Evolutionary conservation across 2,797 vertebrate genomes (phyloP).

Genomic region (Parotocinclus haroldoi): DNA sequence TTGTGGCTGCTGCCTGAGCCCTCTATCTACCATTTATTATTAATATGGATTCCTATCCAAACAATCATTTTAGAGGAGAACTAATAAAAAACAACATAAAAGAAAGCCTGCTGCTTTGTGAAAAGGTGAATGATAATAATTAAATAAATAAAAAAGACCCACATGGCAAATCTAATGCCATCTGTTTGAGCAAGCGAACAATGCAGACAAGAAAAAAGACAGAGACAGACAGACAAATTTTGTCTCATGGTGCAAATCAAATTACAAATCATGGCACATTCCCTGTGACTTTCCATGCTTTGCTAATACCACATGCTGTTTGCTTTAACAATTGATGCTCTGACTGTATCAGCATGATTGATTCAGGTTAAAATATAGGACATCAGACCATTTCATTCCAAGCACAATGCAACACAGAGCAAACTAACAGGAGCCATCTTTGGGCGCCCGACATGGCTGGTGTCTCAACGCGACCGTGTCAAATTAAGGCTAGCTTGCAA

Average conservation of each 20-base stretch:
- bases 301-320: conserved; percentile 50
- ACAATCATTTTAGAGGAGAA: conserved; percentile 20
- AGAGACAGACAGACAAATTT: neutral
- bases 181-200: conserved; percentile 35
- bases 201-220: conserved; percentile 10
- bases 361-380: conserved; percentile 54
- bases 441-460: conserved; percentile 48
- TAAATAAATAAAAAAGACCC: conserved; percentile 32
- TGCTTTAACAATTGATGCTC: conserved; percentile 41
- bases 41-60: conserved; percentile 37
- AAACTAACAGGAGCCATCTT: conserved; percentile 58
- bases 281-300: conserved; percentile 43
- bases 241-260: neutral
- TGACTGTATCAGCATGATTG: conserved; percentile 46
- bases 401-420: conserved; percentile 55
- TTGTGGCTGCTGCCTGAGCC: conserved; percentile 21
- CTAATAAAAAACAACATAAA: conserved; percentile 39
- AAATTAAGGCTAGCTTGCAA: conserved; percentile 33
- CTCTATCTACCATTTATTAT: conserved; percentile 21
- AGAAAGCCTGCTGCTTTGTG: conserved; percentile 19
- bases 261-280: neutral
- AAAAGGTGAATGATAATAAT: neutral
- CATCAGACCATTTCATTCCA: conserved; percentile 48
- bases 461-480: conserved; percentile 36
- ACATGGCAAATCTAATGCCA: conserved; percentile 28